Base-by-base conservation (phyloP, 2,888 invertebrate genomes). In the Lepidochrysops patricia region DNA sequence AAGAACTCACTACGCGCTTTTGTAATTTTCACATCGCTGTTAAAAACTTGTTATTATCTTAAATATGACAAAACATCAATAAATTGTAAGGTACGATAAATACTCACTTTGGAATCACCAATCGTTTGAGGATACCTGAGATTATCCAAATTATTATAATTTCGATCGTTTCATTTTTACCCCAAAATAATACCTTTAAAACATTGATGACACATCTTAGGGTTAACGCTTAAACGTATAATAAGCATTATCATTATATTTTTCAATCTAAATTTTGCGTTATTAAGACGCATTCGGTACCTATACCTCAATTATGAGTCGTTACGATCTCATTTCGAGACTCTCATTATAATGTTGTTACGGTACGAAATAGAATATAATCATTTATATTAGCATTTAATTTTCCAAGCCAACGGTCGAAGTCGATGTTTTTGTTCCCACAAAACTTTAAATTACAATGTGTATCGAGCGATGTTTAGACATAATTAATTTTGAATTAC, bases 331-430 rank as follows among this genome's bases (percentile, higher is more conserved):
- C 54, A 54, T 54, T 52, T 37, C 52, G 13, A 34, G 49, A 61
- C 60, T 65, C 67, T 71, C 67, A 72, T 72, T 72, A 71, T 71
- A 85, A 85, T 79, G 83, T 80, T 83, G 82, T 89, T 89, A 89
- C 72, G 74, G 74, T 76, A 80, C 76, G 71, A 78, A 79, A 79
- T 77, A 74, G 77, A 77, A 79, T 80, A 82, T 82, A 80, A 83
- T 82, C 74, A 82, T 85, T 79, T 77, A 75, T 84, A 88, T 89
- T 87, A 88, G 84, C 88, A 89, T 89, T 87, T 89, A 85, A 87
- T 88, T 87, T 87, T 77, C 82, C 80, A 78, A 80, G 72, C 82
- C 75, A 82, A 77, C 76, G 85, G 75, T 74, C 75, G 74, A 75
- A 70, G 65, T 64, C 65, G 66, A 68, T 69, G 62, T 66, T 66